Evolutionary conservation across 2,797 vertebrate genomes (phyloP).

Genomic region (Anableps anableps): DNA sequence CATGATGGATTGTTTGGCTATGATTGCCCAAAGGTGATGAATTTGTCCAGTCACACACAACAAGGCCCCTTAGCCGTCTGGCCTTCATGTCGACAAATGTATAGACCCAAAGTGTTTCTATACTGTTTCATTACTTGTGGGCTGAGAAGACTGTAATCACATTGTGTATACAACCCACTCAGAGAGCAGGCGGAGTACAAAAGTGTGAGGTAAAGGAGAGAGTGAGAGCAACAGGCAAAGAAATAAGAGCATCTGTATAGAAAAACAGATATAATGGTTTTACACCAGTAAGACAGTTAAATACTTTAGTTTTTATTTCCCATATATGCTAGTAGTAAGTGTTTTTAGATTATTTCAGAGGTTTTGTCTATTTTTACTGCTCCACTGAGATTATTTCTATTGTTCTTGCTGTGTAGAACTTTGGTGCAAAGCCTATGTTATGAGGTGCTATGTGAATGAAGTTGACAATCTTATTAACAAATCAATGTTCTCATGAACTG

Average conservation of each 20-base stretch:
- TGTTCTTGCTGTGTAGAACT: neutral
- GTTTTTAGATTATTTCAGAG: constrained; percentile 17
- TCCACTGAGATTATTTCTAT: neutral
- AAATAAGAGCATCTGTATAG: constrained; percentile 25
- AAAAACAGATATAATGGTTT: constrained; percentile 29
- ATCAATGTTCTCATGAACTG: neutral
- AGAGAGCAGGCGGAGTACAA: constrained; percentile 15
- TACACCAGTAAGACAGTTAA: constrained; percentile 36
- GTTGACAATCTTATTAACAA: neutral
- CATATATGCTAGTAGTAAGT: constrained; percentile 43
- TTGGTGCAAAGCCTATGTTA: neutral
- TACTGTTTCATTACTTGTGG: constrained; percentile 62
- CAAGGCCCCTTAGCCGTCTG: constrained; percentile 52
- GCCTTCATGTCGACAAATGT: constrained; percentile 56
- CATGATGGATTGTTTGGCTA: constrained; percentile 46
- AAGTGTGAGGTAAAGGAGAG: constrained; percentile 30
- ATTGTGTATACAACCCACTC: constrained; percentile 63
- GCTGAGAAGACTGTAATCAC: constrained; percentile 52
- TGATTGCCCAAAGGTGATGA: constrained; percentile 68
- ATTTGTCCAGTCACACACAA: constrained; percentile 70
- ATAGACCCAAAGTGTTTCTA: constrained; percentile 51
- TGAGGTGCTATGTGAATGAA: neutral
- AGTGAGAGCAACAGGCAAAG: constrained; percentile 10
- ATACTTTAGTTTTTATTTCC: constrained; percentile 23
- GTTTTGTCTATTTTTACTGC: constrained; percentile 20